Conservation (phyloP, 2,888 invertebrate species). For the Branchellion lobata region DNA sequence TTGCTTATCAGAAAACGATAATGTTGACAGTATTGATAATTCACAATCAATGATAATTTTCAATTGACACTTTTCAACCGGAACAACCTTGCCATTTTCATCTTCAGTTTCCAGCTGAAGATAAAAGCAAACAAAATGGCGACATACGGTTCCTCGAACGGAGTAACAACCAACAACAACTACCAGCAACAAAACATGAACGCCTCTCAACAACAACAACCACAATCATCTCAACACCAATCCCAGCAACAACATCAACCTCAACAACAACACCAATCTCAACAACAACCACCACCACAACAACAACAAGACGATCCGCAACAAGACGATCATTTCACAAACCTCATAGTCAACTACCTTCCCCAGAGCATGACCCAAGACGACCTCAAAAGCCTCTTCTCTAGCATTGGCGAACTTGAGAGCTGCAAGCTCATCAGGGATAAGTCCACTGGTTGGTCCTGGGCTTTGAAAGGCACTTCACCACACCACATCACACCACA, state of each 20-base stretch:
- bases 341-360: constrained; percentile 98
- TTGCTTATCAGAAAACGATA: too few relatives aligned
- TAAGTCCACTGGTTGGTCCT: constrained; percentile 80
- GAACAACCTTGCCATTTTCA: too few relatives aligned
- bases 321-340: constrained; percentile 68
- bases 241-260: not conserved
- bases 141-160: too few relatives aligned
- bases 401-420: constrained; percentile 97
- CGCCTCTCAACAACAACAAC: not conserved
- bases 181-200: not conserved
- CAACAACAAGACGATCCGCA: not conserved
- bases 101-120: too few relatives aligned
- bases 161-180: constrained; percentile 6
- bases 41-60: too few relatives aligned
- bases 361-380: constrained; percentile 99
- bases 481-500: too few relatives aligned
- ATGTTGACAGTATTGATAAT: too few relatives aligned
- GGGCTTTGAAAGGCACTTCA: too few relatives aligned
- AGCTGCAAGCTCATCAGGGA: constrained; percentile 98
- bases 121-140: too few relatives aligned
- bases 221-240: not conserved
- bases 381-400: constrained; percentile 94
- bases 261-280: not conserved
- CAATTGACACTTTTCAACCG: too few relatives aligned
- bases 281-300: constrained; percentile 10